These are phyloP conservation scores for Chascanopsetta lugubris DNA, from an alignment of 2,113 vertebrate species.

Conservation along the genomic window DNA sequence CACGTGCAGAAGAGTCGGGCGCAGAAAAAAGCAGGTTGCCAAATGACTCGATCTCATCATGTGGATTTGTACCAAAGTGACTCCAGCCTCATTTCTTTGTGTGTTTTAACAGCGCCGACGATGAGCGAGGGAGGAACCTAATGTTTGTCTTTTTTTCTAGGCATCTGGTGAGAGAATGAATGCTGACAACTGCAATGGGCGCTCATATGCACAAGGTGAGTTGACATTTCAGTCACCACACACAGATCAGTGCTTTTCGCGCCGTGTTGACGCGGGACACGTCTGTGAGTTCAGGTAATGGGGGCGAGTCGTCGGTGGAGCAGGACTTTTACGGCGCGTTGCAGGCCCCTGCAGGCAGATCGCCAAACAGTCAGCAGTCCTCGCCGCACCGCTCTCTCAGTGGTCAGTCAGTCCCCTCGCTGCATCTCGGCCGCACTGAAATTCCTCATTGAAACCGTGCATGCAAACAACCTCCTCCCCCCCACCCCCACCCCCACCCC, in stretches of 20 bases:
- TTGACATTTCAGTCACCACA: background rate
- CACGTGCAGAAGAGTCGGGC: slow-evolving; percentile 24
- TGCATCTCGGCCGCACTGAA: background rate
- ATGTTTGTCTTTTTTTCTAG: too few species aligned
- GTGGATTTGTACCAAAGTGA: too few species aligned
- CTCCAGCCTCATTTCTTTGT: too few species aligned
- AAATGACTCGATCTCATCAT: too few species aligned
- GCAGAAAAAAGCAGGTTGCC: slow-evolving; percentile 2
- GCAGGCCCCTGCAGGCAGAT: slow-evolving; percentile 87
- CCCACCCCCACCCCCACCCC: too few species aligned
- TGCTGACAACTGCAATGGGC: slow-evolving; percentile 92
- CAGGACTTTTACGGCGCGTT: slow-evolving; percentile 88
- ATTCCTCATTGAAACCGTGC: background rate
- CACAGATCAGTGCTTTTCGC: too few species aligned
- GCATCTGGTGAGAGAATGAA: slow-evolving; percentile 89
- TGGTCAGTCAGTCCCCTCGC: slow-evolving; percentile 79
- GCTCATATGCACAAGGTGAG: slow-evolving; percentile 89
- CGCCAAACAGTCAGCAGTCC: slow-evolving; percentile 92
- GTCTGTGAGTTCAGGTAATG: slow-evolving; percentile 83
- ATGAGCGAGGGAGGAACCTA: too few species aligned
- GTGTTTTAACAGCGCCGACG: too few species aligned
- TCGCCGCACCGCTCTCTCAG: slow-evolving; percentile 90
- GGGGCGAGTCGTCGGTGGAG: slow-evolving; percentile 91
- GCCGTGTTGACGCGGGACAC: too few species aligned
- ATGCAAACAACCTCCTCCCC: slow-evolving; percentile 12